Base-by-base conservation (phyloP, 2,113 vertebrate species). In the Sturnus vulgaris region DNA sequence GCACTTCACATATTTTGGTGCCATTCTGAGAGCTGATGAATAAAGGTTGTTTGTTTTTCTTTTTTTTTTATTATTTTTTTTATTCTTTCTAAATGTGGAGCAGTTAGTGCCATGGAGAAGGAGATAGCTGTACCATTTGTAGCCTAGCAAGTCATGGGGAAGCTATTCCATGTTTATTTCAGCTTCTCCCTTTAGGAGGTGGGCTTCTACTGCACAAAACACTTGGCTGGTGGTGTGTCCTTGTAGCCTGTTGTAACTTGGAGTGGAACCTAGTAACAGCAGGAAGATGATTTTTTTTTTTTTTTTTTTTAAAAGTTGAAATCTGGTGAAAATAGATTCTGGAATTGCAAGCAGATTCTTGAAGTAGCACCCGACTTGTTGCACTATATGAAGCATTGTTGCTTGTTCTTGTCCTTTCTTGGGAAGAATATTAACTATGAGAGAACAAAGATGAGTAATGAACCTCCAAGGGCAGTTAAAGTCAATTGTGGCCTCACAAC, bases 21-120 rank as follows among this genome's bases (percentile, higher is more conserved):
- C 42, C 22, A 9, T 57, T 70, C 9, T 55, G 7, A 28, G 11
- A 37, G 20, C 15, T 68, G 56, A 59, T 78, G 25, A 84, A 46
- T 40, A 31, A 75, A 69, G 17, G 5, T 19, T 1, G 5, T 7
- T 50, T 18, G 7, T 1, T 2, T 5, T 19, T 40, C 22, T 22
- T 24, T 49, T 59, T 23, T 11, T 52, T 52, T 37, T 1, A 2
- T 5, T 19, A 35, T 25, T 22, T 24, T 49, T 59, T 23, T 11
- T 52, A 15, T 17, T 30, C 6, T 11, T 33, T 39, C 17, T 42
- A 35, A 33, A 18, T 31, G 42, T 9, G 25, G 19, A 66, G 7
- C 4, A 52, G 8, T 68, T 79, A 55, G 14, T 4, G 4, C 25
- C 12, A 5, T 5, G 59, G 47, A 61, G 55, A 31, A 82, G 11